A percentile compares a stretch with the other conserved stretches of the same genome.
Evolutionary conservation across 2,797 vertebrate genomes (phyloP).

Genomic region (Falco biarmicus): DNA sequence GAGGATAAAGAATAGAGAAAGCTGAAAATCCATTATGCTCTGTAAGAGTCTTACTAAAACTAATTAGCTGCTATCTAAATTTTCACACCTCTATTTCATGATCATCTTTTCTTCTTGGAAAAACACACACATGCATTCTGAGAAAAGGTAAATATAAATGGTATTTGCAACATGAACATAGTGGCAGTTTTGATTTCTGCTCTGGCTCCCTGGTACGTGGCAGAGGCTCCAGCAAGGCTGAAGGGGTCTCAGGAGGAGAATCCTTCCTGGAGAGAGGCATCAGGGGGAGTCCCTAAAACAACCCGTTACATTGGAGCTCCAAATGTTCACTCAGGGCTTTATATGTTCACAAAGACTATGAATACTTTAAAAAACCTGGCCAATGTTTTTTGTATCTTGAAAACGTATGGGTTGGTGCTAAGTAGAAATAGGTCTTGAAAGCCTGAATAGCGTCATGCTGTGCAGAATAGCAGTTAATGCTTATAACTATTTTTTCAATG

Average conservation of each 20-base stretch:
- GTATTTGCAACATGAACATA: neutral
- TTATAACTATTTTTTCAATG: neutral
- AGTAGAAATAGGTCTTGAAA: neutral
- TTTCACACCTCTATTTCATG: conserved; percentile 77
- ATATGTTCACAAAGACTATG: neutral
- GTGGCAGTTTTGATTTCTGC: neutral
- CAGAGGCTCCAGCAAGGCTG: rapidly evolving
- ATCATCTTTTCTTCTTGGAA: conserved; percentile 61
- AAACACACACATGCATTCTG: conserved; percentile 31
- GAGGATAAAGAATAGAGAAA: conserved; percentile 72
- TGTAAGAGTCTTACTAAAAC: conserved; percentile 74
- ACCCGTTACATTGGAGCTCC: rapidly evolving
- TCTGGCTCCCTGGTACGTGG: neutral
- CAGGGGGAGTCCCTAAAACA: neutral
- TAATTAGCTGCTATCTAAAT: conserved; percentile 81
- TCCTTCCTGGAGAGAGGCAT: neutral
- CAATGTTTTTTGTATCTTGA: neutral
- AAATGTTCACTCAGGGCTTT: neutral
- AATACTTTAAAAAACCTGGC: neutral
- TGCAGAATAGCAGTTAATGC: neutral
- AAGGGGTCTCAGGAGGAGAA: neutral
- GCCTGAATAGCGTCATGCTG: neutral
- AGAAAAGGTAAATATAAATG: conserved; percentile 31
- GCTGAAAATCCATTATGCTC: conserved; percentile 73
- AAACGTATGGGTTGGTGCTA: neutral